These are phyloP conservation scores for Muscicapa adusta DNA, from an alignment of 2,113 vertebrate genomes.

Conservation along the genomic window DNA sequence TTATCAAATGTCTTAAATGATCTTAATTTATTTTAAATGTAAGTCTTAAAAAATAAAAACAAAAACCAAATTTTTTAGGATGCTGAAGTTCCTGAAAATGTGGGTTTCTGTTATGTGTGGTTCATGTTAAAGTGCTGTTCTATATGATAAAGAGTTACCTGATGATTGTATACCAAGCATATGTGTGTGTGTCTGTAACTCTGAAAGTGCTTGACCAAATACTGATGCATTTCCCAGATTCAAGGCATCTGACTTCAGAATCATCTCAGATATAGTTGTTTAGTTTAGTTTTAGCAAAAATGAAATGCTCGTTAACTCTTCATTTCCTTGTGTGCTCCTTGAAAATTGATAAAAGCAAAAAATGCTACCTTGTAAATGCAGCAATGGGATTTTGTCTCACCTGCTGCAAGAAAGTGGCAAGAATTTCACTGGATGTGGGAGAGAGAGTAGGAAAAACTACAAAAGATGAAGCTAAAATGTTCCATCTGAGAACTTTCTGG, in stretches of 20 bases:
- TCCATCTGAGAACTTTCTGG: background rate
- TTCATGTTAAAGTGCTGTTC: background rate
- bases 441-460: background rate
- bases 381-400: background rate
- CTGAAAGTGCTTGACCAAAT: background rate
- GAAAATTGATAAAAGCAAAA: too few relatives aligned
- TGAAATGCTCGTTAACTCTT: background rate
- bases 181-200: background rate
- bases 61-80: background rate
- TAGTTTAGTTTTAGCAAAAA: background rate
- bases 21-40: background rate
- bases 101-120: background rate
- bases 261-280: background rate
- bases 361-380: background rate
- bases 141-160: background rate
- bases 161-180: background rate
- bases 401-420: background rate
- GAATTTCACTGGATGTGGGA: background rate
- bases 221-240: background rate
- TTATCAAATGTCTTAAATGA: background rate
- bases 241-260: background rate
- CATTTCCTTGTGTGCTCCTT: too few relatives aligned
- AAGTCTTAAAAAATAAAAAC: background rate
- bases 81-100: background rate
- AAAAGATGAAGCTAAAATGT: background rate